phyloP scores from a whole-genome alignment of 2,113 vertebrate species.

The Campylorhamphus procurvoides region DNA sequence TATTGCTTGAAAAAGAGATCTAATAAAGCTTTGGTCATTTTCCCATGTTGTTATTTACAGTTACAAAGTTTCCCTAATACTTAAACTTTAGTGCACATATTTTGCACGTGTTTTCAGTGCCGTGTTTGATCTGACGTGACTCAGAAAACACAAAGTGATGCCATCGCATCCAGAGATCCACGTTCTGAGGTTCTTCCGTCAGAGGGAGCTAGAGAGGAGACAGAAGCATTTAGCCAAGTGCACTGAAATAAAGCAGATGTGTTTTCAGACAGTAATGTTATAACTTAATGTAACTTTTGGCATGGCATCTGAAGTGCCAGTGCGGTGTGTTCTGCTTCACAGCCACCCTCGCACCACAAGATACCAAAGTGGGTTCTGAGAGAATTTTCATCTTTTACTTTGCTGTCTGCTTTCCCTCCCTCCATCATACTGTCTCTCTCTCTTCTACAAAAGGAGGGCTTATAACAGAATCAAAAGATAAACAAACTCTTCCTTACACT shows the following conservation, averaged over 20 bases:
- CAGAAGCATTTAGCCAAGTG: not conserved
- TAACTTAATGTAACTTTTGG: conserved; percentile 34
- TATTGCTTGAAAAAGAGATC: conserved; percentile 31
- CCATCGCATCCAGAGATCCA: not conserved
- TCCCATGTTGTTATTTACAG: conserved; percentile 17
- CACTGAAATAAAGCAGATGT: conserved; percentile 41
- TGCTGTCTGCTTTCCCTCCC: not conserved
- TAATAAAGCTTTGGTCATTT: conserved; percentile 37
- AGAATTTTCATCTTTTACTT: not conserved
- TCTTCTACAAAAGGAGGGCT: not conserved
- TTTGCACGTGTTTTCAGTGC: conserved; percentile 4
- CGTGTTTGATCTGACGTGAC: not conserved
- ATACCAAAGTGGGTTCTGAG: not conserved
- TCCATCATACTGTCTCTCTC: not conserved
- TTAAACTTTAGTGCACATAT: not conserved
- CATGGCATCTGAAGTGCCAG: conserved; percentile 23
- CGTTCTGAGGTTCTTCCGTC: not conserved
- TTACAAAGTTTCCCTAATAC: conserved; percentile 35
- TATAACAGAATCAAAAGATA: not conserved
- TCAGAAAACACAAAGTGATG: conserved; percentile 14
- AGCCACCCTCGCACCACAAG: not conserved
- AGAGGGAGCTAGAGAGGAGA: conserved; percentile 22
- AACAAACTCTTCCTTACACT: not conserved
- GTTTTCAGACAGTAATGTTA: not conserved
- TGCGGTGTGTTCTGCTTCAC: not conserved